Evolutionary conservation across 2,888 invertebrate genomes (phyloP), one percentile per base, ranked within the genome.

Genomic region (Mesochorus sp.): DNA sequence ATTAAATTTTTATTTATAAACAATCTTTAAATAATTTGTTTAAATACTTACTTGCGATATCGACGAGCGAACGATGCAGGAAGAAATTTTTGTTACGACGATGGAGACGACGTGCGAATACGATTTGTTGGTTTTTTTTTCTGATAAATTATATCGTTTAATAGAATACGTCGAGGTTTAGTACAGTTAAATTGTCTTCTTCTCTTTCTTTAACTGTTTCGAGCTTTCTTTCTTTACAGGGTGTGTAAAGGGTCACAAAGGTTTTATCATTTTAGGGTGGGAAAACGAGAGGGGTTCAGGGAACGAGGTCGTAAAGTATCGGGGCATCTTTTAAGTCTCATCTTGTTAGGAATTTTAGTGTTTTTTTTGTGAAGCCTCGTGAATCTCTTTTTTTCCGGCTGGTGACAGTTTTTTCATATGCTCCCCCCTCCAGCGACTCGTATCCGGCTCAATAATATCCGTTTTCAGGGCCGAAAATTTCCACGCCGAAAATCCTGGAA

Each of bases 111-210:
- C 80, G n/a, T n/a, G n/a, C n/a, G n/a, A n/a, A n/a, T n/a, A n/a
- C n/a, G n/a, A n/a, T n/a, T n/a, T n/a, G 72, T 59, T 74, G 57
- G 75, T 83, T 84, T 72, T 81, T 82, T 86, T 86, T 88, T 87
- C 85, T 88, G 85, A 88, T 85, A 88, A 88, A 87, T 87, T 88
- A n/a, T n/a, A 87, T 85, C 85, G 83, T 88, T 88, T 88, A 88
- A 89, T 87, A 87, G 85, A 88, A 85, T 85, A 86, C 83, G 86
- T 88, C 84, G 85, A 85, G 84, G 87, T 87, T 87, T 88, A 85
- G 83, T 88, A 87, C 86, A 86, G 85, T 85, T 84, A 81, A 81
- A 80, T 83, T 79, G 71, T 67, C 61, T 76, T 76, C 55, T 70
- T 47, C 21, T 42, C 82, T 77, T 80, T 66, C 79, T 80, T 77